Conservation (phyloP, 1,140 invertebrate species). For the Drosophila pruinosa region DNA sequence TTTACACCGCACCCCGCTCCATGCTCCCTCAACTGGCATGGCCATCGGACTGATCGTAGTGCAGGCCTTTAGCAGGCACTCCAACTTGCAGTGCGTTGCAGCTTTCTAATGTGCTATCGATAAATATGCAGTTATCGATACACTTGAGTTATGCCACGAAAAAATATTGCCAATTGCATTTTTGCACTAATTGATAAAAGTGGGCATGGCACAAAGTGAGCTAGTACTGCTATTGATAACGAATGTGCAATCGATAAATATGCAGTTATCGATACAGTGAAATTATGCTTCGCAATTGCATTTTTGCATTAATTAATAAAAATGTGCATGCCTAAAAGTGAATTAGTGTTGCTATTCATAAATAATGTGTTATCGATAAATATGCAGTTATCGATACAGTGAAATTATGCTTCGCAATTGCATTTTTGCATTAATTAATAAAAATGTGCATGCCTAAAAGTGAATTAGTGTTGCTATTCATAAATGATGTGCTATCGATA, state of each 20-base stretch:
- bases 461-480: no score
- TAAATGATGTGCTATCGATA: neutral
- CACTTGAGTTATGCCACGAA: neutral
- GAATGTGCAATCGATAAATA: neutral
- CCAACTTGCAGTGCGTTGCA: neutral
- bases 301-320: no score
- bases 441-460: neutral
- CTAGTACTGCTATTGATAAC: no score
- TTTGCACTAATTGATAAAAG: neutral
- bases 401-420: neutral
- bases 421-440: neutral
- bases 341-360: no score
- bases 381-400: slow-evolving; percentile 17
- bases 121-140: slow-evolving; percentile 23
- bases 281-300: no score
- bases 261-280: no score
- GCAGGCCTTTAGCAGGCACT: no score
- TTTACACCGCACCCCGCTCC: slow-evolving; percentile 5
- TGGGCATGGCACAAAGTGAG: neutral
- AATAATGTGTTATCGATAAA: slow-evolving; percentile 29
- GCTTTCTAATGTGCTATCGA: slow-evolving; percentile 31
- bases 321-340: no score
- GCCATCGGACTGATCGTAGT: neutral
- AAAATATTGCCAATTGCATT: neutral
- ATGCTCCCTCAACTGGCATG: neutral